These are phyloP conservation scores for Petrocephalus schoutedeni DNA, from an alignment of 2,797 vertebrate genomes.

Conservation along the genomic window DNA sequence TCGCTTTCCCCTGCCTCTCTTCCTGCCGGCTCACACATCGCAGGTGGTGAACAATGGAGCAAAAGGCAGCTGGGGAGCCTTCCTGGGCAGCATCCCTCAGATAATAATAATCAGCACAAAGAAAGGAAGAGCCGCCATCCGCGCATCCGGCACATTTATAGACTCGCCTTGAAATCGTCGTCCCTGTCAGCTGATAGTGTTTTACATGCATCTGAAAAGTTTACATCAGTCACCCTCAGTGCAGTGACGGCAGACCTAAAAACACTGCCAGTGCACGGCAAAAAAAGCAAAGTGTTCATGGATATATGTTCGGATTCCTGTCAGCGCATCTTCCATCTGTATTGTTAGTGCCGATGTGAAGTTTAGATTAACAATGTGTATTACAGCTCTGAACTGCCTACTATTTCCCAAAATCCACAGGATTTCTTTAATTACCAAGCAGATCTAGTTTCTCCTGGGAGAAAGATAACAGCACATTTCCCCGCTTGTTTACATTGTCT, in stretches of 20 bases:
- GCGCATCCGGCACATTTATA: background rate
- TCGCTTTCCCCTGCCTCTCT: background rate
- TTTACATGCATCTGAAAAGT: background rate
- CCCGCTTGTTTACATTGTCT: conserved; percentile 24
- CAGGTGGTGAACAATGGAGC: background rate
- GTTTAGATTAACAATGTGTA: background rate
- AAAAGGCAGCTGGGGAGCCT: background rate
- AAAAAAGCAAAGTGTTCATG: background rate
- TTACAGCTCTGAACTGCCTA: background rate
- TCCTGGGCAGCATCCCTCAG: background rate
- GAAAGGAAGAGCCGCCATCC: background rate
- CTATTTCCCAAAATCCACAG: conserved; percentile 12
- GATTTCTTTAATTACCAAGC: conserved; percentile 15
- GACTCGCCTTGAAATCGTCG: background rate
- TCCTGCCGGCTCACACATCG: background rate
- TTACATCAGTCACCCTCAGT: background rate
- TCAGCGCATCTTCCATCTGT: background rate
- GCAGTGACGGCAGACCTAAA: background rate
- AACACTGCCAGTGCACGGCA: background rate
- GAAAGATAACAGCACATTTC: conserved; percentile 13
- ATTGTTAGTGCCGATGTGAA: conserved; percentile 25
- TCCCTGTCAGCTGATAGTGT: background rate
- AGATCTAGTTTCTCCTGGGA: conserved; percentile 16
- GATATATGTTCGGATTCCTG: background rate
- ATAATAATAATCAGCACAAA: background rate